Evolutionary conservation across 2,113 vertebrate species (phyloP), one percentile per base, ranked within the genome.

Genomic region (Platichthys flesus): DNA sequence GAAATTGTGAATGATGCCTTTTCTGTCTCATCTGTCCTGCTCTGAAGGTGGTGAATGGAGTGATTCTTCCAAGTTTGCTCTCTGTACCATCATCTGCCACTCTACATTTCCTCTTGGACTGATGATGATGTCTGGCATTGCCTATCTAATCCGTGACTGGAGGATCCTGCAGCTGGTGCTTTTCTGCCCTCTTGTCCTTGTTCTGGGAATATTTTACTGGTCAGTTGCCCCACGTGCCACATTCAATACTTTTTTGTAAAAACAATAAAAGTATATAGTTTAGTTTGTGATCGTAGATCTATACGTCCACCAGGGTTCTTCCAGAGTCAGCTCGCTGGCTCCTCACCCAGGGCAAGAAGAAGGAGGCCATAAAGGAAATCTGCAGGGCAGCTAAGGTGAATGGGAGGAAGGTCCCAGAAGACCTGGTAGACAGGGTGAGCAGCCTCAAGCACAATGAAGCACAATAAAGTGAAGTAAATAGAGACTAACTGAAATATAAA

Each of bases 41-140:
- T 52, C 77, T 72, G 5, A 79, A 98, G 97, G 91, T 56, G 92
- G 95, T 7, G 97, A 97, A 81, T 99, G 97, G 97, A 93, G 95
- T 0, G 95, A 96, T 21, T 90, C 93, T 13, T 93, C 93, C 5
- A 88, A 86, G 31, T 93, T 97, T 26, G 94, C 95, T 0, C 78
- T 85, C 3, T 92, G 95, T 10, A 90, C 95, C 40, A 92, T 96
- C 21, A 1, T 87, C 9, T 82, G 82, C 8, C 96, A 96, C 4
- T 74, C 89, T 21, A 77, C 52, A n/a, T 95, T 93, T 0, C 90
- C 95, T 1, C 0, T 94, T 0, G 96, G 96, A 3, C 90, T 95
- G 82, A 96, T 97, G 85, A 0, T 88, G 2, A 66, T 98, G 20
- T 92, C 96, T 0, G 96, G 96, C 0, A 31, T 97, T 1, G 93